These are phyloP conservation scores for Rhyacophila evoluta DNA, from an alignment of 2,888 invertebrate species.

Conservation along the genomic window DNA sequence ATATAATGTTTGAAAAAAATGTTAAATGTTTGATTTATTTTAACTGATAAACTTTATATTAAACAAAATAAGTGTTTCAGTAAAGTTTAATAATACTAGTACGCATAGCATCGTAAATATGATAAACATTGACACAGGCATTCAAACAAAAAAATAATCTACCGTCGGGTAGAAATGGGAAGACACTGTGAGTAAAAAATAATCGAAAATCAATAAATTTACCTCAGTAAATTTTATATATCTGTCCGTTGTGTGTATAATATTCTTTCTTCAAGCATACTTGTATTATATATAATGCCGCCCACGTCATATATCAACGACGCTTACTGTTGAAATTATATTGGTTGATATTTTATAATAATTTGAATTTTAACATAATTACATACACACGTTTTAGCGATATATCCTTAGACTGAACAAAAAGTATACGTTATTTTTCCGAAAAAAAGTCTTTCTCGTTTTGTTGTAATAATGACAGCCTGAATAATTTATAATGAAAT, in stretches of 20 bases:
- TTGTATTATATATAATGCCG: background rate
- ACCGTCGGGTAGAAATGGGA: background rate
- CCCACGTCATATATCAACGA: background rate
- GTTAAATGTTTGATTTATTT: no score
- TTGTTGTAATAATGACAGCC: no score
- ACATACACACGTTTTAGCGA: no score
- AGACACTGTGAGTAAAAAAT: background rate
- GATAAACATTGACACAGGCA: background rate
- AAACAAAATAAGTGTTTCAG: background rate
- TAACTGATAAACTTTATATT: background rate
- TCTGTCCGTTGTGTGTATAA: background rate
- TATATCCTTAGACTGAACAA: no score
- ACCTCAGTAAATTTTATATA: background rate
- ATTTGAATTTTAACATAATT: background rate
- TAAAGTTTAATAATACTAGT: background rate
- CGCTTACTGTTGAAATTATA: background rate
- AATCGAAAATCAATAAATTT: constrained; percentile 3
- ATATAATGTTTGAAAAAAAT: no score
- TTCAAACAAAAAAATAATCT: background rate
- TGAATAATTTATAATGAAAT: no score
- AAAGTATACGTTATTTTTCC: no score
- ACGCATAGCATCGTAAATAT: background rate
- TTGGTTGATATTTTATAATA: background rate
- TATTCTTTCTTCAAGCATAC: background rate
- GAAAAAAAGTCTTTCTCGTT: no score